Conservation (phyloP, 2,888 invertebrate genomes). For the Caenorhabditis wallacei region DNA sequence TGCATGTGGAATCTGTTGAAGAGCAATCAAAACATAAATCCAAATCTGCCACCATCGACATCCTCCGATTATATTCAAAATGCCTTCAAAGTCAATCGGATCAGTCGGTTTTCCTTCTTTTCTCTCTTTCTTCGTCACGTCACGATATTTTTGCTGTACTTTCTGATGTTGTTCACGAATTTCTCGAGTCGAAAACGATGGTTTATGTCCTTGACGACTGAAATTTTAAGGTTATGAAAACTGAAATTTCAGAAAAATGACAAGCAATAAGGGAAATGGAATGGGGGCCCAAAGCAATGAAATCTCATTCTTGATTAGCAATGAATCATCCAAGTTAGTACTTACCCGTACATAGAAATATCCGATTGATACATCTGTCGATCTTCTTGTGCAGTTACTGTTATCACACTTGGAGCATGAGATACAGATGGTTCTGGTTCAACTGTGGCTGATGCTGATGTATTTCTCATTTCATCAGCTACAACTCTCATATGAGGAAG, state of each 20-base stretch:
- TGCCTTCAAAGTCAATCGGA: slow-evolving; percentile 83
- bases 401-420: slow-evolving; percentile 61
- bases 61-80: slow-evolving; percentile 83
- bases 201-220: slow-evolving; percentile 71
- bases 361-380: slow-evolving; percentile 64
- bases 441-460: slow-evolving; percentile 34
- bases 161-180: slow-evolving; percentile 81
- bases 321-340: slow-evolving; percentile 44
- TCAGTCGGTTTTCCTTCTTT: slow-evolving; percentile 78
- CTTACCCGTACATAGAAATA: slow-evolving; percentile 66
- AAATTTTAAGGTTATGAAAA: slow-evolving; percentile 5
- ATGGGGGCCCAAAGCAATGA: slow-evolving; percentile 11
- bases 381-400: slow-evolving; percentile 59
- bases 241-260: neutral
- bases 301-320: slow-evolving; percentile 42
- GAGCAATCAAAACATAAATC: slow-evolving; percentile 82
- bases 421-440: slow-evolving; percentile 57
- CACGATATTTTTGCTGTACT: slow-evolving; percentile 81
- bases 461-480: slow-evolving; percentile 48
- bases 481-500: slow-evolving; percentile 63
- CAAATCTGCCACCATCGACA: slow-evolving; percentile 83
- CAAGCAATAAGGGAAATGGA: neutral
- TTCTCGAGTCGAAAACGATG: slow-evolving; percentile 76
- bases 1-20: slow-evolving; percentile 83
- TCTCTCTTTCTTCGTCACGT: slow-evolving; percentile 67